Conservation (phyloP, 2,797 vertebrate genomes). For the Cirrhinus molitorella region DNA sequence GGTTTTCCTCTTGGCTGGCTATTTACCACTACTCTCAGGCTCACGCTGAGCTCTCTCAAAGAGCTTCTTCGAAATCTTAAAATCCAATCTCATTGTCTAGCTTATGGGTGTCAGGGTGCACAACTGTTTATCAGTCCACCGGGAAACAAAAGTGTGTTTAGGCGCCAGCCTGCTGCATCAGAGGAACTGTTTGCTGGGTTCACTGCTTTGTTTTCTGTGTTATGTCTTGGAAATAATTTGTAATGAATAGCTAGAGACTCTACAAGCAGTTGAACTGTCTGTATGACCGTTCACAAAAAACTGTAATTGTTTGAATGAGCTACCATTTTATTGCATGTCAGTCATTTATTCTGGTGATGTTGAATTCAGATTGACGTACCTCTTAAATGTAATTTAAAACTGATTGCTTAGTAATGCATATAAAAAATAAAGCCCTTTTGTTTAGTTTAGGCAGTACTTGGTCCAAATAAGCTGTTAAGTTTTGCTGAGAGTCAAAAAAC, state of each 20-base stretch:
- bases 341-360: not conserved
- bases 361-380: not conserved
- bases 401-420: not conserved
- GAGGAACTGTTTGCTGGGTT: not conserved
- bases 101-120: not conserved
- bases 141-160: not conserved
- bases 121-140: not conserved
- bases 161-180: not conserved
- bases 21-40: slow-evolving; percentile 3
- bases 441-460: not conserved
- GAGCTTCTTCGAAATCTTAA: not conserved
- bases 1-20: not conserved
- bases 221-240: not conserved
- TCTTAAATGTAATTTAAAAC: no score
- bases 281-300: not conserved
- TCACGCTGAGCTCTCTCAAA: not conserved
- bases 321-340: not conserved
- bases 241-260: not conserved
- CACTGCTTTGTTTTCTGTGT: not conserved
- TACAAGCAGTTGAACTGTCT: not conserved
- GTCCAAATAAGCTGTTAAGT: not conserved
- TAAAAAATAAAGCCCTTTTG: not conserved
- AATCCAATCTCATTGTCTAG: not conserved
- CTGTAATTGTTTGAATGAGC: not conserved
- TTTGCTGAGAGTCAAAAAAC: not conserved